Conservation (phyloP, 1,140 invertebrate species). For the Macrobrachium rosenbergii region DNA sequence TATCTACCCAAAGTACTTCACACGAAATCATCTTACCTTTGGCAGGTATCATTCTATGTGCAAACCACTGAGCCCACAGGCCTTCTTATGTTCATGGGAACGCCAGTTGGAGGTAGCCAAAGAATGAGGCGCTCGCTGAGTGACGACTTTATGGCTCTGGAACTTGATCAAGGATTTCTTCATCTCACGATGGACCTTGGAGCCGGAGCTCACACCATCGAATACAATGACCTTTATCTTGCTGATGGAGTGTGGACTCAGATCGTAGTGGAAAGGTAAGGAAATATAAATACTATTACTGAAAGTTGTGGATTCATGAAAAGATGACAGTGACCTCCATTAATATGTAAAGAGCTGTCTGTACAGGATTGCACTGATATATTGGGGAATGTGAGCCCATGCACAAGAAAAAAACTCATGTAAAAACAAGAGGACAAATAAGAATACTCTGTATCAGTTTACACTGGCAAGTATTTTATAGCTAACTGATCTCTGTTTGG, state of each 20-base stretch:
- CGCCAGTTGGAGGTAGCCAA: slow-evolving; percentile 79
- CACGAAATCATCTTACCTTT: slow-evolving; percentile 70
- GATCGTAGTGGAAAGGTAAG: slow-evolving; percentile 85
- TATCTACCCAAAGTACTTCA: too few species aligned
- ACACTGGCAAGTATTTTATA: too few species aligned
- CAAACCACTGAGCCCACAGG: slow-evolving; percentile 85
- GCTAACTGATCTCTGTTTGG: too few species aligned
- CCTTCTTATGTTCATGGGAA: slow-evolving; percentile 90
- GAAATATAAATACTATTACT: neutral
- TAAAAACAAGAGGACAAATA: too few species aligned
- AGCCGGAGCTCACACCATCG: slow-evolving; percentile 81
- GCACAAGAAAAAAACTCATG: too few species aligned
- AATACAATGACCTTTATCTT: slow-evolving; percentile 75
- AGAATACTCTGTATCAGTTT: too few species aligned
- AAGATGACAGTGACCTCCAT: too few species aligned
- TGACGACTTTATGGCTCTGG: slow-evolving; percentile 93
- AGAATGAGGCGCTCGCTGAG: slow-evolving; percentile 77
- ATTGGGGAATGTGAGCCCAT: too few species aligned
- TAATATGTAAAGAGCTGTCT: too few species aligned
- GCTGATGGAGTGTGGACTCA: slow-evolving; percentile 90
- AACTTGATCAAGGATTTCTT: slow-evolving; percentile 89
- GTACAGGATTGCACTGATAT: too few species aligned
- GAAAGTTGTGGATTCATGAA: neutral
- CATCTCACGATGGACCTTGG: slow-evolving; percentile 91
- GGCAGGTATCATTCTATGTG: slow-evolving; percentile 70